These are phyloP conservation scores for Caligus rogercresseyi DNA, from an alignment of 1,140 invertebrate species.

Conservation along the genomic window DNA sequence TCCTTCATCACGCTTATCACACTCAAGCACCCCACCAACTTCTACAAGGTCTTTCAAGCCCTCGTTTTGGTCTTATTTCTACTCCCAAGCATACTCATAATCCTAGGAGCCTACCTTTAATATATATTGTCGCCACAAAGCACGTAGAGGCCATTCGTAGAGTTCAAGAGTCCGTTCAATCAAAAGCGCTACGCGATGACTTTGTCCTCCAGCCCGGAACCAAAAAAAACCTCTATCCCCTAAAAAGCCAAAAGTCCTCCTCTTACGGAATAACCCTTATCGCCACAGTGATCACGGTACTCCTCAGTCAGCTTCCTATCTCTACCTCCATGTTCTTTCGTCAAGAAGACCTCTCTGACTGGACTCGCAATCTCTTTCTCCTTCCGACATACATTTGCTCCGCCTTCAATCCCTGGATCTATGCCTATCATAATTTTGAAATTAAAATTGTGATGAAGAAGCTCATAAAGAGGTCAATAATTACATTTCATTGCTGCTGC, in stretches of 20 bases:
- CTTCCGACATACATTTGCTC: background rate
- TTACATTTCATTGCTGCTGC: too few species aligned
- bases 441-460: constrained; percentile 1
- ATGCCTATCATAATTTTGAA: background rate
- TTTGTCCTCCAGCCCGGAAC: background rate
- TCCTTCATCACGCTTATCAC: background rate
- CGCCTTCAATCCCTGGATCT: background rate
- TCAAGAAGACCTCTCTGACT: background rate
- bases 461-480: background rate
- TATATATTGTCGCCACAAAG: background rate
- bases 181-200: background rate
- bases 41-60: background rate
- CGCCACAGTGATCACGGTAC: background rate
- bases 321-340: background rate
- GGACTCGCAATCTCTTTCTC: background rate
- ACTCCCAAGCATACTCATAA: background rate
- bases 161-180: background rate
- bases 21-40: background rate
- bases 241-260: too few species aligned
- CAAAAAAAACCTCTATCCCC: background rate
- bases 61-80: background rate
- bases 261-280: background rate
- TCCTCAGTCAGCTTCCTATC: background rate
- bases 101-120: background rate
- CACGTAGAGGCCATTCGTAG: background rate